Conservation (phyloP, 2,888 invertebrate species). For the Sarcophaga subvicina region DNA sequence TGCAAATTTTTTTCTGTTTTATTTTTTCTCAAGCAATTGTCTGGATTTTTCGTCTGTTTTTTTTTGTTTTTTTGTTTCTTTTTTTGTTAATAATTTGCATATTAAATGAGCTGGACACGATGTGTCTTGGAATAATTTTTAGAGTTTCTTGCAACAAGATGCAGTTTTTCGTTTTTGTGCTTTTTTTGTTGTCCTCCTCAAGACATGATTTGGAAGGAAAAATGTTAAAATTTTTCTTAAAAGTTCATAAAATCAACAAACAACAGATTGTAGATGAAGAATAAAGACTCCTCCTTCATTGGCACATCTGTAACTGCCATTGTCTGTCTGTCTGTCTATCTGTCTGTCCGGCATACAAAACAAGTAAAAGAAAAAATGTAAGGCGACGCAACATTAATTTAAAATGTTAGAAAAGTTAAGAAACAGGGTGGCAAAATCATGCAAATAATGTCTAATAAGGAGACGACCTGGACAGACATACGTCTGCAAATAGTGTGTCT, state of each 20-base stretch:
- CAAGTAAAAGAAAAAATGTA: neutral
- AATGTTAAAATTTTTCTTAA: conserved; percentile 33
- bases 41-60: conserved; percentile 48
- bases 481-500: conserved; percentile 20
- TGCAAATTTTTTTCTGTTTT: neutral
- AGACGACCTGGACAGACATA: neutral
- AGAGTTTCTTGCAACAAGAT: neutral
- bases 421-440: conserved; percentile 23
- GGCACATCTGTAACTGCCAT: no score
- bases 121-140: conserved; percentile 47
- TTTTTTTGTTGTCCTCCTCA: no score
- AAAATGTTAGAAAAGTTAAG: conserved; percentile 51
- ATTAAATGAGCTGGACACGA: conserved; percentile 69
- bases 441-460: neutral
- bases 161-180: neutral
- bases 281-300: conserved; percentile 4
- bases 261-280: conserved; percentile 30
- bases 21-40: conserved; percentile 15
- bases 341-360: conserved; percentile 14
- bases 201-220: conserved; percentile 33
- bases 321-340: conserved; percentile 17
- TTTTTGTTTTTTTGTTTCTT: neutral
- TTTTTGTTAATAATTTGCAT: conserved; percentile 63
- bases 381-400: conserved; percentile 49
- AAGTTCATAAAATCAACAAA: conserved; percentile 61